phyloP scores from a whole-genome alignment of 2,888 invertebrate species.

The Coenonympha glycerion region DNA sequence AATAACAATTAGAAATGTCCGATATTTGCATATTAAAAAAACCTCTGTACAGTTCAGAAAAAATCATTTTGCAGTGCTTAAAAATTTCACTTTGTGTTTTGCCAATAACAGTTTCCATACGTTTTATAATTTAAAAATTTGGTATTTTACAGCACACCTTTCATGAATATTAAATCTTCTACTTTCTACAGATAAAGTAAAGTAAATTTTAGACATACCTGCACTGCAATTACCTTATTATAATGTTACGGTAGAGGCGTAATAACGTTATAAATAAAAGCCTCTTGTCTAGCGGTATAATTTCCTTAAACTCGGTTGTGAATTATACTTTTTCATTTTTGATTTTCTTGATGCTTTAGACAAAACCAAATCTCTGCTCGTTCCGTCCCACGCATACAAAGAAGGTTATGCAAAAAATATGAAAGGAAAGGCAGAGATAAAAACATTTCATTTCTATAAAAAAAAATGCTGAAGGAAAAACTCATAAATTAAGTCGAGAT shows the following conservation, averaged over 20 bases:
- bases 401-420: background rate
- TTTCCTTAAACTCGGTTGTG: background rate
- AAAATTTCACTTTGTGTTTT: too few relatives aligned
- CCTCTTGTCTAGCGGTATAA: background rate
- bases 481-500: conserved; percentile 14
- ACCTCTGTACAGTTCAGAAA: too few relatives aligned
- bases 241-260: background rate
- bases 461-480: background rate
- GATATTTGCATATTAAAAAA: too few relatives aligned
- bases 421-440: conserved; percentile 3
- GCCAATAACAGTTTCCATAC: too few relatives aligned
- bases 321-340: conserved; percentile 3
- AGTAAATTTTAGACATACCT: too few relatives aligned
- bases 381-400: background rate
- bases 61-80: too few relatives aligned
- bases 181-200: too few relatives aligned
- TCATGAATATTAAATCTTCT: too few relatives aligned
- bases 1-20: too few relatives aligned
- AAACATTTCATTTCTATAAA: background rate
- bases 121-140: too few relatives aligned
- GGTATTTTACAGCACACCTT: too few relatives aligned
- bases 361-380: background rate
- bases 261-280: conserved; percentile 2
- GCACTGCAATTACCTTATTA: background rate
- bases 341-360: background rate